These are phyloP conservation scores for Leucophora obtusa DNA, from an alignment of 2,888 invertebrate genomes.

Conservation along the genomic window DNA sequence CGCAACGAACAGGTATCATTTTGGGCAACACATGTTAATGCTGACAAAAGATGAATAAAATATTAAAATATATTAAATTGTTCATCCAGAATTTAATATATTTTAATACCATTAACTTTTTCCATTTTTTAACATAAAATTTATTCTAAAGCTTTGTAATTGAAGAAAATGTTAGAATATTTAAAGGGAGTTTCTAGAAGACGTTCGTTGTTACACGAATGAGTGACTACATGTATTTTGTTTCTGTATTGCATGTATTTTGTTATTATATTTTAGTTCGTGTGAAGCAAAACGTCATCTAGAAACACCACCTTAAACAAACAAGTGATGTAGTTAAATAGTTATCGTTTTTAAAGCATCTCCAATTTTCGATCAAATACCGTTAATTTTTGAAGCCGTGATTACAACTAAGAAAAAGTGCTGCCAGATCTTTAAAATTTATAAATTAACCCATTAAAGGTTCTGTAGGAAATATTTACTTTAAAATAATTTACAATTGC, in stretches of 20 bases:
- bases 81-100: background rate
- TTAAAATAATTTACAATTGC: too few species aligned
- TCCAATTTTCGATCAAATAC: background rate
- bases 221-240: too few species aligned
- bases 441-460: background rate
- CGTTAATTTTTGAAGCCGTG: background rate
- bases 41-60: constrained; percentile 60
- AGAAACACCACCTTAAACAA: too few species aligned
- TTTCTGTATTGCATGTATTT: too few species aligned
- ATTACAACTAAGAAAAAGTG: background rate
- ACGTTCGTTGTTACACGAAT: too few species aligned
- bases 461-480: too few species aligned
- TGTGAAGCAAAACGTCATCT: too few species aligned
- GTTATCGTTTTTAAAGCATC: background rate
- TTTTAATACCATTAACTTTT: constrained; percentile 28
- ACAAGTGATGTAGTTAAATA: background rate
- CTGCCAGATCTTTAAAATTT: background rate
- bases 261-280: too few species aligned
- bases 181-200: too few species aligned
- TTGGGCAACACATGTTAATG: constrained; percentile 67
- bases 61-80: constrained; percentile 3
- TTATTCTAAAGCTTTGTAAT: background rate
- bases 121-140: constrained; percentile 25
- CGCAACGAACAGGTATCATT: constrained; percentile 69
- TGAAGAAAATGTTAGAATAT: too few species aligned